phyloP scores from a whole-genome alignment of 2,888 invertebrate genomes.

The Heterodera filipjevi region DNA sequence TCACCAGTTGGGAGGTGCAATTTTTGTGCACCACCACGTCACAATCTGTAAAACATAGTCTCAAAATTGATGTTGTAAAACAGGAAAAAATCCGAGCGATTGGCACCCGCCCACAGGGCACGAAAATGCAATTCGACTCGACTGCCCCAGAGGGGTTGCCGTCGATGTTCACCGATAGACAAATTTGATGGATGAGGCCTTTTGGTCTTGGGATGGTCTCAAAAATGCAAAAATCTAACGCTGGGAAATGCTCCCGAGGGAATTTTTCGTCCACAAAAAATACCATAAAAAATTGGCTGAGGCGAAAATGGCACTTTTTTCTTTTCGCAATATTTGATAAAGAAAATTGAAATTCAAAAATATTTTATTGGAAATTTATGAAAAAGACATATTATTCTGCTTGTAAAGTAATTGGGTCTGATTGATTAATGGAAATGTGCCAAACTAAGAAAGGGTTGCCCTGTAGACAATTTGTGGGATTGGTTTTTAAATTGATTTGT shows the following conservation, averaged over 20 bases:
- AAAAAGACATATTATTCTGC: neutral
- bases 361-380: neutral
- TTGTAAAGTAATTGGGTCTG: neutral
- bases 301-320: neutral
- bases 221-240: neutral
- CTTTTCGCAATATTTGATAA: neutral
- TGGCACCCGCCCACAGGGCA: neutral
- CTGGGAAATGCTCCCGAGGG: neutral
- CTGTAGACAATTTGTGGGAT: constrained; percentile 15
- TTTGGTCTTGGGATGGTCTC: constrained; percentile 14
- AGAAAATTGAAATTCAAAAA: neutral
- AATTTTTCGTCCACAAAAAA: constrained; percentile 1
- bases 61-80: neutral
- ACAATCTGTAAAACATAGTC: constrained; percentile 74
- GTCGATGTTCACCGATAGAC: constrained; percentile 1
- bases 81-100: neutral
- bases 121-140: neutral
- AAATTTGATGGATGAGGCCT: neutral
- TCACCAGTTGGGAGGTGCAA: constrained; percentile 76
- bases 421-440: constrained; percentile 10
- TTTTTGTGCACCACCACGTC: constrained; percentile 82
- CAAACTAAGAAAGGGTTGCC: neutral
- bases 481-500: neutral
- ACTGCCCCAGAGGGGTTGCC: neutral
- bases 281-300: neutral